A percentile compares a stretch with the other conserved stretches of the same genome.
These are phyloP conservation scores for Lerista edwardsae DNA, from an alignment of 2,797 vertebrate species.

Conservation along the genomic window DNA sequence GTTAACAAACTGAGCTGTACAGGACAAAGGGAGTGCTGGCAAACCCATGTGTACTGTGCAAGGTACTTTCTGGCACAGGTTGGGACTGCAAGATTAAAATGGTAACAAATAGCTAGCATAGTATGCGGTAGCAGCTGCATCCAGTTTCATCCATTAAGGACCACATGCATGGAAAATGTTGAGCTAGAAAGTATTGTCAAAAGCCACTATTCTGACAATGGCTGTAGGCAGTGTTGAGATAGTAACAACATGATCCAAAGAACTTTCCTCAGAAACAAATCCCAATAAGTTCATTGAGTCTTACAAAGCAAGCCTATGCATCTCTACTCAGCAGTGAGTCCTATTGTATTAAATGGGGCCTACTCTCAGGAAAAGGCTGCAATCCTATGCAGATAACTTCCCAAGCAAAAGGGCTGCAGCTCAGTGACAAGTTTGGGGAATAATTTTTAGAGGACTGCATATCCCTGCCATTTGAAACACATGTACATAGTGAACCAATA, in stretches of 20 bases:
- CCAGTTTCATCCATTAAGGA: neutral
- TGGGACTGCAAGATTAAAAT: neutral
- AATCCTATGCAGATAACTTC: no score
- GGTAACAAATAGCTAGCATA: neutral
- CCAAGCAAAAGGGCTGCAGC: neutral
- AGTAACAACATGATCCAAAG: neutral
- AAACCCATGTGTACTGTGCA: neutral
- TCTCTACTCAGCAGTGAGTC: no score
- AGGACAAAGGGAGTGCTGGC: neutral
- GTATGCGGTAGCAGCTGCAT: neutral
- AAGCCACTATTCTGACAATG: neutral
- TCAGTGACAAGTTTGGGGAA: neutral
- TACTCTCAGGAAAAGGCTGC: no score
- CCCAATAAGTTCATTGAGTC: neutral
- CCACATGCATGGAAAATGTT: neutral
- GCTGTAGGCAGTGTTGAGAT: neutral
- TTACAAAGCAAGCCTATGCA: no score
- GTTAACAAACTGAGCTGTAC: neutral
- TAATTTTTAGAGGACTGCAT: neutral
- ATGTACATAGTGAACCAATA: no score
- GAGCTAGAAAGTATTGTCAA: conserved; percentile 5
- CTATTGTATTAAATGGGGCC: no score
- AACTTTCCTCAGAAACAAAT: neutral
- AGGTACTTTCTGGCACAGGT: neutral
- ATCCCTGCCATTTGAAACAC: neutral